Conservation (phyloP, 2,888 invertebrate genomes). For the Dasysyrphus tricinctus region DNA sequence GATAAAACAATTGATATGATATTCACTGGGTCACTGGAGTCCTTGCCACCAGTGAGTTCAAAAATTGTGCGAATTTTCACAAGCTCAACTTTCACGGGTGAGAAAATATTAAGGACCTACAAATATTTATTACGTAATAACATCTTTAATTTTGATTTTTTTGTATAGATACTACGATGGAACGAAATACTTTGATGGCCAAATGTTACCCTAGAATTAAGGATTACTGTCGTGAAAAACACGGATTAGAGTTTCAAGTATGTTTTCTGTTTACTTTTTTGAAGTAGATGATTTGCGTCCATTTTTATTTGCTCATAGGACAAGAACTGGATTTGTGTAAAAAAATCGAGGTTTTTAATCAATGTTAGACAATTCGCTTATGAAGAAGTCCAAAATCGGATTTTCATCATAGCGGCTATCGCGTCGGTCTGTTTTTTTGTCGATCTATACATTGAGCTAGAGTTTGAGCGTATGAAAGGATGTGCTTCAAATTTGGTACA, state of each 20-base stretch:
- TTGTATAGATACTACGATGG: conserved; percentile 95
- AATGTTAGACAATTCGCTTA: no score
- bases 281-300: not conserved
- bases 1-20: conserved; percentile 95
- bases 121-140: conserved; percentile 45
- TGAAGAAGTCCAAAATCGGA: no score
- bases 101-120: conserved; percentile 70
- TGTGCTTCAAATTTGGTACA: no score
- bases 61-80: conserved; percentile 99
- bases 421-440: no score
- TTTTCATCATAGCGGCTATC: no score
- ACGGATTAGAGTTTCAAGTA: conserved; percentile 99
- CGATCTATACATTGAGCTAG: no score
- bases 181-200: conserved; percentile 98
- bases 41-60: conserved; percentile 96
- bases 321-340: no score
- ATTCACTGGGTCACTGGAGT: conserved; percentile 93
- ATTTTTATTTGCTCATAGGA: no score
- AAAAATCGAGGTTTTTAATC: no score
- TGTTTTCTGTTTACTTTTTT: conserved; percentile 56
- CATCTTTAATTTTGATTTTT: conserved; percentile 11
- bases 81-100: conserved; percentile 99
- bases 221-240: conserved; percentile 98
- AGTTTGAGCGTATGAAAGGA: no score
- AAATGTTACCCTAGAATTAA: conserved; percentile 98